phyloP scores from a whole-genome alignment of 2,888 invertebrate genomes.

The Apoderus coryli region DNA sequence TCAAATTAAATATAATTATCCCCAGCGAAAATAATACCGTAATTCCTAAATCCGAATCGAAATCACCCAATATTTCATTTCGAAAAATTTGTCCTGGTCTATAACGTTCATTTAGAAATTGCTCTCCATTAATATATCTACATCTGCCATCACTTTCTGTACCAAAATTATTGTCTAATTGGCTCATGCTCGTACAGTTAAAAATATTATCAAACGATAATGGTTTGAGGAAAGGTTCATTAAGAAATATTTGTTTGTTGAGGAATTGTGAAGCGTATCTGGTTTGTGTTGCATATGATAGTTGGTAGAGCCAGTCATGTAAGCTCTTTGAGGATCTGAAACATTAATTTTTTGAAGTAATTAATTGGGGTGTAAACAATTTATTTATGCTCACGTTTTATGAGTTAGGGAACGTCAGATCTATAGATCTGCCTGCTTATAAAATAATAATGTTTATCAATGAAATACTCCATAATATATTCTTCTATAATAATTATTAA shows the following conservation, averaged over 20 bases:
- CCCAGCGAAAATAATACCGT: constrained; percentile 72
- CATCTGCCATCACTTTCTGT: constrained; percentile 41
- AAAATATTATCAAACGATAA: constrained; percentile 35
- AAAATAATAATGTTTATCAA: too few species aligned
- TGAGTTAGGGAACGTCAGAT: too few species aligned
- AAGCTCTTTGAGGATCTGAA: constrained; percentile 59
- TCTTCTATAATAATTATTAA: too few species aligned
- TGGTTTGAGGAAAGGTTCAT: constrained; percentile 37
- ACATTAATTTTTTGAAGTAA: constrained; percentile 8
- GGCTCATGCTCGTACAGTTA: constrained; percentile 41
- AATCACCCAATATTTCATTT: constrained; percentile 43
- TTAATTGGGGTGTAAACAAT: constrained; percentile 1
- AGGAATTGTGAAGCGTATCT: constrained; percentile 66
- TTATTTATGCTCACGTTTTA: too few species aligned
- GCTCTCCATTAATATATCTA: constrained; percentile 53
- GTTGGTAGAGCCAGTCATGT: constrained; percentile 68
- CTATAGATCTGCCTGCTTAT: too few species aligned
- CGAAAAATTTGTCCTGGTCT: constrained; percentile 41
- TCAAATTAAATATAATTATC: constrained; percentile 66
- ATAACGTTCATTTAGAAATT: constrained; percentile 58
- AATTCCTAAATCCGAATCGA: constrained; percentile 67
- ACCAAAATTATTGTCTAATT: constrained; percentile 38
- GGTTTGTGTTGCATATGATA: constrained; percentile 65
- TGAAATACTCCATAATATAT: too few species aligned
- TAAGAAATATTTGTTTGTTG: constrained; percentile 52